Base-by-base conservation (phyloP, 1,140 invertebrate genomes). In the Apocrypta bakeri region DNA sequence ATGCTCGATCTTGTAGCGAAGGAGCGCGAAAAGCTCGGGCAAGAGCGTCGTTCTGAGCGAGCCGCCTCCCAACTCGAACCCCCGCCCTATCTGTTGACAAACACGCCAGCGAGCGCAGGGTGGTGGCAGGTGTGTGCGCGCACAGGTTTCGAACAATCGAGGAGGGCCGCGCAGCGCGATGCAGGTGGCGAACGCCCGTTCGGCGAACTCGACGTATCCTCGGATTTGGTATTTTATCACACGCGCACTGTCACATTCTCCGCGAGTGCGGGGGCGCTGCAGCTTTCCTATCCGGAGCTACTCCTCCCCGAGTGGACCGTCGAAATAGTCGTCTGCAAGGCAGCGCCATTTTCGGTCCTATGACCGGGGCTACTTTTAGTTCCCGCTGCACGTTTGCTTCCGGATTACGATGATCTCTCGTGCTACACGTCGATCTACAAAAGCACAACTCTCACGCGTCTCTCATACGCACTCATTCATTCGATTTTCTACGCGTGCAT, bases 261-360 rank as follows among this genome's bases (percentile, higher is more conserved):
- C 4, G 40, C 24, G 68, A 71, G n/a, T 21, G 42, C n/a, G 42
- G n/a, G 64, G 74, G 81, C 29, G 81, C 29, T 33, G 74, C 12
- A 48, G 56, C 48, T 8, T 31, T 31, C 27, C 61, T 7, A 25
- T 42, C 25, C 33, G 68, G 61, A 75, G 72, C 61, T 37, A 48
- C 61, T 29, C 64, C 48, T 56, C 48, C 48, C 48, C 48, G 63
- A 66, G 42, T 17, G 42, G 42, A 17, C 42, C 14, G 42, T 48
- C 42, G 48, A 56, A 68, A 27, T n/a, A 68, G 25, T 68, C 17
- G 63, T 7, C n/a, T 29, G n/a, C n/a, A n/a, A n/a, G n/a, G 27
- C 64, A 64, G 56, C 80, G 80, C 80, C 80, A 82, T 82, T 82
- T 82, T 82, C 68, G 80, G 73, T 72, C 63, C n/a, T n/a, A n/a